Conservation (phyloP, 2,888 invertebrate genomes). For the Lasioglossum morio region DNA sequence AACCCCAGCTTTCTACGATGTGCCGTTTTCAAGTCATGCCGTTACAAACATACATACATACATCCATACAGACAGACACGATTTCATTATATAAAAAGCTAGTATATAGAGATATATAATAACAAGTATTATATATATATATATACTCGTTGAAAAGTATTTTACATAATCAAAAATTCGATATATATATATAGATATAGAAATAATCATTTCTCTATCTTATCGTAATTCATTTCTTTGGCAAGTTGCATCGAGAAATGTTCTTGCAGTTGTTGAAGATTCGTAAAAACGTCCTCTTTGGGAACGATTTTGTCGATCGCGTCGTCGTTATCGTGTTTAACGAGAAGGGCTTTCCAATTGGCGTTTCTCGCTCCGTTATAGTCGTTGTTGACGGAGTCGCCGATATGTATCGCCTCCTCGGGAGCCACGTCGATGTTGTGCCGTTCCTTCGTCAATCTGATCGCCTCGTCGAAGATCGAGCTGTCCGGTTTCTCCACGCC, state of each 20-base stretch:
- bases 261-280: constrained; percentile 73
- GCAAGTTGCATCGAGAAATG: constrained; percentile 64
- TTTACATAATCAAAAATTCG: too few relatives aligned
- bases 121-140: too few relatives aligned
- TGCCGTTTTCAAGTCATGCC: too few relatives aligned
- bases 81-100: too few relatives aligned
- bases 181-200: too few relatives aligned
- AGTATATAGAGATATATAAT: too few relatives aligned
- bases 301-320: constrained; percentile 56
- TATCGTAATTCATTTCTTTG: not conserved
- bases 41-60: too few relatives aligned
- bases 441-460: constrained; percentile 86
- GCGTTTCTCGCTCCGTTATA: constrained; percentile 91
- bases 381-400: constrained; percentile 91
- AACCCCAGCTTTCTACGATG: too few relatives aligned
- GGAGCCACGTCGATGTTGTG: constrained; percentile 80
- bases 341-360: constrained; percentile 90
- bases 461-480: constrained; percentile 88
- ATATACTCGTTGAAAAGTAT: too few relatives aligned
- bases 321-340: constrained; percentile 69
- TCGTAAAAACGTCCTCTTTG: constrained; percentile 66
- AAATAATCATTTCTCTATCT: not conserved
- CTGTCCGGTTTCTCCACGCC: constrained; percentile 91
- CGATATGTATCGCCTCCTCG: constrained; percentile 92
- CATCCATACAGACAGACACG: too few relatives aligned